Evolutionary conservation across 2,797 vertebrate species (phyloP).

Genomic region (Sebastes reedi): DNA sequence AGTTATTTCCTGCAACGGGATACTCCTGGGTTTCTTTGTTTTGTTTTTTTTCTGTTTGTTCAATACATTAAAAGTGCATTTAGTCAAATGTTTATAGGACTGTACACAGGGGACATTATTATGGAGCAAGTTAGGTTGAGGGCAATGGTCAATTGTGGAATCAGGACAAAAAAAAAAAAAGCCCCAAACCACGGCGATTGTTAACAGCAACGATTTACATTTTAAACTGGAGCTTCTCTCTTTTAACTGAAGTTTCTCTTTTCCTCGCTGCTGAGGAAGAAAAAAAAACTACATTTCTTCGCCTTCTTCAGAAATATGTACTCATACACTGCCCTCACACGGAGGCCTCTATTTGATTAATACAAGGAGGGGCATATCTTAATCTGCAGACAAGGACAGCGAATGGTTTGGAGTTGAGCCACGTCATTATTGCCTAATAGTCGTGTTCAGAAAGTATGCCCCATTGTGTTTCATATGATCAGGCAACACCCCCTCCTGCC

Average conservation of each 20-base stretch:
- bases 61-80: constrained; percentile 87
- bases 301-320: constrained; percentile 37
- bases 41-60: constrained; percentile 81
- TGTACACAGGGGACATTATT: constrained; percentile 66
- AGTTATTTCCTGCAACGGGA: constrained; percentile 94
- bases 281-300: constrained; percentile 7
- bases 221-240: constrained; percentile 22
- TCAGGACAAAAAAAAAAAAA: constrained; percentile 15
- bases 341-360: constrained; percentile 75
- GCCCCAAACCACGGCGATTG: background rate
- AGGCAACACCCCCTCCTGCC: constrained; percentile 82
- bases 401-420: constrained; percentile 79
- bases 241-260: constrained; percentile 3
- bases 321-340: constrained; percentile 61
- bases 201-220: constrained; percentile 30
- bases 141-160: constrained; percentile 48
- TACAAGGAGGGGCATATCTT: constrained; percentile 76
- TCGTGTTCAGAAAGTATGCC: constrained; percentile 81
- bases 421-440: constrained; percentile 85
- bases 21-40: constrained; percentile 91
- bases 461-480: constrained; percentile 82
- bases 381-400: constrained; percentile 74
- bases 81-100: constrained; percentile 77
- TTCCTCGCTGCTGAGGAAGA: constrained; percentile 2
- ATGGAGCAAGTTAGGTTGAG: constrained; percentile 48